These are phyloP conservation scores for Matsumurasca onukii DNA, from an alignment of 1,140 invertebrate species.

Conservation along the genomic window DNA sequence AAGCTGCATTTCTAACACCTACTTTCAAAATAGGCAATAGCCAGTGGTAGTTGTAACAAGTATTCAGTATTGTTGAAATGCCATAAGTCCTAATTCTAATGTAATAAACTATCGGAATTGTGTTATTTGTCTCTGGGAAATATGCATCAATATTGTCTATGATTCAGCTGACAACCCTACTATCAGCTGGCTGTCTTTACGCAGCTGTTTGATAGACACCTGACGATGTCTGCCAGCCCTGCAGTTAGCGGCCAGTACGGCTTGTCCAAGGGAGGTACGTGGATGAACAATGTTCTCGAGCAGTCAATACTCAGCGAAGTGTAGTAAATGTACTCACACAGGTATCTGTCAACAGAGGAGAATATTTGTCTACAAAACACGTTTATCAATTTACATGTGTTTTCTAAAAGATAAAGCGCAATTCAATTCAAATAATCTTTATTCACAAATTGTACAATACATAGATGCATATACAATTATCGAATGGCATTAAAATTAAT, in stretches of 20 bases:
- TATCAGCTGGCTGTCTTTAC: no score
- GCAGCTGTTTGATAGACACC: conserved; percentile 40
- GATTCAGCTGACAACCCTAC: no score
- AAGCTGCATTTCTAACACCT: no score
- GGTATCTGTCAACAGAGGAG: conserved; percentile 53
- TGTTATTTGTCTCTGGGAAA: no score
- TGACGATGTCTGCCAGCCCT: conserved; percentile 57
- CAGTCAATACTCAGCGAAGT: conserved; percentile 59
- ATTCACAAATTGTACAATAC: neutral
- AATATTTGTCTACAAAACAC: conserved; percentile 29
- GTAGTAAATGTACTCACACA: conserved; percentile 70
- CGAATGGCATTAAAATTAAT: neutral
- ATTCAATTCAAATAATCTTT: conserved; percentile 34
- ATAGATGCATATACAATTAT: neutral
- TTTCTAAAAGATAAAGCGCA: conserved; percentile 49
- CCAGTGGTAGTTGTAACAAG: no score
- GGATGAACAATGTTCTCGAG: conserved; percentile 60
- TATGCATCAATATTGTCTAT: no score
- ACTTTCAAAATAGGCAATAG: no score
- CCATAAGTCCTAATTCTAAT: no score
- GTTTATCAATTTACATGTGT: conserved; percentile 46
- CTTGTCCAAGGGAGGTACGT: conserved; percentile 59
- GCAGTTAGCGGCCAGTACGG: conserved; percentile 56
- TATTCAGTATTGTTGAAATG: no score
- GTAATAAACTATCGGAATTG: no score